Percentiles rank a stretch among this genome's conserved stretches.
Evolutionary conservation across 2,113 vertebrate species (phyloP).

Genomic region (Trinectes maculatus): DNA sequence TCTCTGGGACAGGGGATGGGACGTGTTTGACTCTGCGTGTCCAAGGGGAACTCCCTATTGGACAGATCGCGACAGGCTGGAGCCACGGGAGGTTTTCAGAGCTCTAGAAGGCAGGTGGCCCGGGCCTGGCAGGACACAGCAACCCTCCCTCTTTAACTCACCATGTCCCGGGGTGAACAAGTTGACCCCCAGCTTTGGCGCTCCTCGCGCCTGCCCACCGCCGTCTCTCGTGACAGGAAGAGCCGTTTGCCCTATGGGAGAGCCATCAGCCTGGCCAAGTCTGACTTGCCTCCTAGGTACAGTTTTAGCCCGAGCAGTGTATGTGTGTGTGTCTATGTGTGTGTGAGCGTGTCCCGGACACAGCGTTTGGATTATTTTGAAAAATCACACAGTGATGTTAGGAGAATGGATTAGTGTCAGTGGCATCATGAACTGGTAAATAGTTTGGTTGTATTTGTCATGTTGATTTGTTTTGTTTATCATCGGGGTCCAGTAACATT

Average conservation of each 20-base stretch:
- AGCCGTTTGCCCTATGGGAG: slow-evolving; percentile 72
- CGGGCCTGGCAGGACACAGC: slow-evolving; percentile 42
- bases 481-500: background rate
- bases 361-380: slow-evolving; percentile 9
- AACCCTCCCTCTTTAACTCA: slow-evolving; percentile 61
- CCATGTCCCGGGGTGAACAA: slow-evolving; percentile 74
- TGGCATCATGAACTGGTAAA: slow-evolving; percentile 69
- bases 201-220: slow-evolving; percentile 72
- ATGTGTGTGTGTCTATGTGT: slow-evolving; percentile 8
- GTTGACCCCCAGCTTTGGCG: slow-evolving; percentile 66
- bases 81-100: slow-evolving; percentile 61
- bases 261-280: slow-evolving; percentile 42
- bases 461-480: background rate
- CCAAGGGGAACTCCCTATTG: slow-evolving; percentile 58
- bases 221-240: slow-evolving; percentile 73
- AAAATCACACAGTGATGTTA: background rate
- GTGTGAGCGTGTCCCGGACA: background rate
- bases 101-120: slow-evolving; percentile 55
- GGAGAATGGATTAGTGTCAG: slow-evolving; percentile 37
- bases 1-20: slow-evolving; percentile 46
- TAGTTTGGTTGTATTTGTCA: background rate
- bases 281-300: slow-evolving; percentile 75
- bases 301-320: slow-evolving; percentile 9
- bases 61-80: slow-evolving; percentile 48
- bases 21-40: slow-evolving; percentile 30